A percentile compares a stretch with the other conserved stretches of the same genome.
Conservation (phyloP, 2,113 vertebrate species). For the Cyprinodon tularosa region DNA sequence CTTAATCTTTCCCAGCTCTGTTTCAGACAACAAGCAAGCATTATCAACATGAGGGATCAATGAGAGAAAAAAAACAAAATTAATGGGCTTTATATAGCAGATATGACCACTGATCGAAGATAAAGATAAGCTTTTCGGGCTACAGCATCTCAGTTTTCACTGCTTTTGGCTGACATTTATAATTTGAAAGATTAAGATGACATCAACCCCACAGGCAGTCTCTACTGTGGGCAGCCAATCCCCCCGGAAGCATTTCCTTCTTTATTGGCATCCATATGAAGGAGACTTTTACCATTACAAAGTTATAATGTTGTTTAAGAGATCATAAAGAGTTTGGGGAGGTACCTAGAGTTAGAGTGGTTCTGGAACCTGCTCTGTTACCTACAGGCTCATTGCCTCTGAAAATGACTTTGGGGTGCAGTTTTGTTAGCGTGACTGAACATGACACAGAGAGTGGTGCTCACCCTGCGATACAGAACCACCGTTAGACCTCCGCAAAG, state of each 20-base stretch:
- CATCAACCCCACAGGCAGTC: not conserved
- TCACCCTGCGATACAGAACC: constrained; percentile 12
- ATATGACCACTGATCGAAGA: constrained; percentile 22
- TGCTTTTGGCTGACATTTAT: constrained; percentile 3
- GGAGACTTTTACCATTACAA: constrained; percentile 30
- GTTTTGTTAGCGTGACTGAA: constrained; percentile 43
- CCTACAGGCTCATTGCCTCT: constrained; percentile 59
- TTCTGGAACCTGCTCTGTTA: constrained; percentile 29
- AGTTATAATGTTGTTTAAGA: constrained; percentile 45
- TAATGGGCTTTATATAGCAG: constrained; percentile 39
- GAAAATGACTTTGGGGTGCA: constrained; percentile 64
- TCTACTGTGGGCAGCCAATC: constrained; percentile 9
- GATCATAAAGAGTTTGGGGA: constrained; percentile 29
- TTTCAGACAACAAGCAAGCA: constrained; percentile 17
- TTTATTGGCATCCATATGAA: constrained; percentile 12
- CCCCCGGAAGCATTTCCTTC: not conserved
- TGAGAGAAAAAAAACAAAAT: constrained; percentile 36
- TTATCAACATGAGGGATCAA: not conserved
- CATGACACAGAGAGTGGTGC: constrained; percentile 21
- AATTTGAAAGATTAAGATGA: constrained; percentile 32
- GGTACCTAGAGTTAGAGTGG: constrained; percentile 20
- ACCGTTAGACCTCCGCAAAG: constrained; percentile 53
- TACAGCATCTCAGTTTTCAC: constrained; percentile 14
- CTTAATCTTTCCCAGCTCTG: not conserved
- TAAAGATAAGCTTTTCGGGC: constrained; percentile 10